These are phyloP conservation scores for Heliconius ethilla DNA, from an alignment of 2,888 invertebrate genomes.

Conservation along the genomic window DNA sequence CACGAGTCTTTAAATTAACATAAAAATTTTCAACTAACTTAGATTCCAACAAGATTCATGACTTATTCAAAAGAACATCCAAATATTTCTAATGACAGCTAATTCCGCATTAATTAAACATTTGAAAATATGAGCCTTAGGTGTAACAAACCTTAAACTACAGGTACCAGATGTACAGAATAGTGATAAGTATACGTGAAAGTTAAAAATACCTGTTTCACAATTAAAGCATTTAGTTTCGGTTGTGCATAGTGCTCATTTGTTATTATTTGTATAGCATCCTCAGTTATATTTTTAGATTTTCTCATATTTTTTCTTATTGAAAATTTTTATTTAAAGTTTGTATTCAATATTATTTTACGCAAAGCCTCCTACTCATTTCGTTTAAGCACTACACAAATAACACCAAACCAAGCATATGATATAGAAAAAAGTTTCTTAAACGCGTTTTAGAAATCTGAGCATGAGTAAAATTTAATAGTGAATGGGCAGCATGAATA, in stretches of 20 bases:
- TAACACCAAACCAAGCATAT: conserved; percentile 24
- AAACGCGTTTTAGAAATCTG: not conserved
- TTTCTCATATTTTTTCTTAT: conserved; percentile 18
- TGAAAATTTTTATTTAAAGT: not conserved
- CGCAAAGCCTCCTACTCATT: not conserved
- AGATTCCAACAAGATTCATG: not conserved
- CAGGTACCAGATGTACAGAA: conserved; percentile 59
- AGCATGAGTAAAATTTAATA: conserved; percentile 1
- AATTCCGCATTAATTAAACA: conserved; percentile 19
- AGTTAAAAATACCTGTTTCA: conserved; percentile 80
- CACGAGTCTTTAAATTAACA: too few species aligned
- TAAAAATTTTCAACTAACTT: too few species aligned
- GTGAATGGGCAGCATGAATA: conserved; percentile 13
- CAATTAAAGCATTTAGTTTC: conserved; percentile 79
- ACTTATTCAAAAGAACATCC: conserved; percentile 6
- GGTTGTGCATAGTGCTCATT: conserved; percentile 66
- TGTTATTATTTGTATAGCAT: conserved; percentile 44
- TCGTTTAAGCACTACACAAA: conserved; percentile 31
- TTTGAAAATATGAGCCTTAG: conserved; percentile 26
- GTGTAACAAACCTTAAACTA: conserved; percentile 57
- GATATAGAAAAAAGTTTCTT: conserved; percentile 13
- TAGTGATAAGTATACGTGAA: conserved; percentile 67
- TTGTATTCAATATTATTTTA: not conserved
- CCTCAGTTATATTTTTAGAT: conserved; percentile 44
- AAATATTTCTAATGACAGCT: conserved; percentile 13